Conservation (phyloP, 2,888 invertebrate species). For the Brenthis hecate region DNA sequence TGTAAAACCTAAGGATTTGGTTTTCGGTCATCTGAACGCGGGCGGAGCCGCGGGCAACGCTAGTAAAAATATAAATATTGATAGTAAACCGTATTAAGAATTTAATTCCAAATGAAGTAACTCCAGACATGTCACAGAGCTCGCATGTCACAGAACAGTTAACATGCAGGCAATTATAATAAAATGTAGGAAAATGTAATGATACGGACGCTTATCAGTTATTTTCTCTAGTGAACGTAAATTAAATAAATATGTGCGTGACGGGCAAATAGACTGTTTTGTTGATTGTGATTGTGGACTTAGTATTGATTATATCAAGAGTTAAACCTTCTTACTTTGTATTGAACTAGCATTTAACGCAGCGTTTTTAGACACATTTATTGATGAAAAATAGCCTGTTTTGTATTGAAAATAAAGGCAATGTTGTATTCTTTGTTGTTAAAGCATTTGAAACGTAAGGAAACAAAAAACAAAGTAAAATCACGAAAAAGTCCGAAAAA, state of each 20-base stretch:
- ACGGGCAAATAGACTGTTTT: slow-evolving; percentile 37
- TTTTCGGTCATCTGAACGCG: too few relatives aligned
- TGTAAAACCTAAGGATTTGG: too few relatives aligned
- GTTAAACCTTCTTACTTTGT: not conserved
- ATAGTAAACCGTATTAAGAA: not conserved
- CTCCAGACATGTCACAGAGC: slow-evolving; percentile 1
- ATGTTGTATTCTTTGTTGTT: too few relatives aligned
- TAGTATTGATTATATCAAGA: slow-evolving; percentile 9
- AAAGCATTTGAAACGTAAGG: too few relatives aligned
- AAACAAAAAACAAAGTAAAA: too few relatives aligned
- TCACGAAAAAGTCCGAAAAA: too few relatives aligned
- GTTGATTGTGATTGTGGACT: slow-evolving; percentile 3
- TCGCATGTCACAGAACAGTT: slow-evolving; percentile 62
- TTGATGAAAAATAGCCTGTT: not conserved
- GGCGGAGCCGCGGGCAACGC: too few relatives aligned
- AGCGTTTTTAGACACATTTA: not conserved
- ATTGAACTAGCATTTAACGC: not conserved
- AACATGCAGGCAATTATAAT: slow-evolving; percentile 67
- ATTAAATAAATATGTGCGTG: slow-evolving; percentile 60
- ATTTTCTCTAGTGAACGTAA: slow-evolving; percentile 48
- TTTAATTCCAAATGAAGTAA: not conserved
- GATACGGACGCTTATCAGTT: slow-evolving; percentile 60
- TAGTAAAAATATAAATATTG: too few relatives aligned
- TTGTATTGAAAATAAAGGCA: too few relatives aligned
- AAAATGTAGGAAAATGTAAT: slow-evolving; percentile 66